These are phyloP conservation scores for Gastrophryne carolinensis DNA, from an alignment of 2,797 vertebrate species.

Conservation along the genomic window DNA sequence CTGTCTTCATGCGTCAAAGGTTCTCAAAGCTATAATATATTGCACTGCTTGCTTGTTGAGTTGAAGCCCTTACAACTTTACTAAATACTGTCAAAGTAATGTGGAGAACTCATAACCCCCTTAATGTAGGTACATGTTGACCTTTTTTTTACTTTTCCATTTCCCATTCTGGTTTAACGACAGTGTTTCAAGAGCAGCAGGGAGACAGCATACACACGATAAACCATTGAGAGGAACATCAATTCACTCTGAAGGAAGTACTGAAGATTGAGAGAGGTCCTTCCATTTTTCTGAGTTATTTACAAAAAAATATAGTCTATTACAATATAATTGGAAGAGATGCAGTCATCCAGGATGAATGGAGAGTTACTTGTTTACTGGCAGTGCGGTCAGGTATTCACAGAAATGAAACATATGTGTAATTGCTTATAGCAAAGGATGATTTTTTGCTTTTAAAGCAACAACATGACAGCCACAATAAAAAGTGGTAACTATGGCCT, in stretches of 20 bases:
- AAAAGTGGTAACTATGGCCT: no score
- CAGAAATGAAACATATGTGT: neutral
- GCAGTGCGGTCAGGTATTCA: neutral
- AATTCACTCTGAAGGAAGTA: slow-evolving; percentile 30
- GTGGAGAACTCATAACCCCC: no score
- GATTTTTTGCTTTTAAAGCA: neutral
- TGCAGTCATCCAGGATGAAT: neutral
- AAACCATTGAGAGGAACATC: slow-evolving; percentile 26
- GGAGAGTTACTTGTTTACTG: slow-evolving; percentile 2
- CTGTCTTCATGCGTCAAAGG: no score
- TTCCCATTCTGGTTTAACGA: neutral
- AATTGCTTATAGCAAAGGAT: neutral
- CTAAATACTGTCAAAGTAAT: no score
- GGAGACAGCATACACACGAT: neutral
- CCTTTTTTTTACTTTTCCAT: slow-evolving; percentile 5
- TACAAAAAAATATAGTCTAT: slow-evolving; percentile 33
- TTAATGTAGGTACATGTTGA: slow-evolving; percentile 26
- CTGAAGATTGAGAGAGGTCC: neutral
- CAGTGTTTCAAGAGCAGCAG: slow-evolving; percentile 2
- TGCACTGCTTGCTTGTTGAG: no score
- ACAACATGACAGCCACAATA: no score
- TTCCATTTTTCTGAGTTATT: slow-evolving; percentile 17
- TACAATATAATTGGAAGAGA: slow-evolving; percentile 24
- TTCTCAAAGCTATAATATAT: no score
- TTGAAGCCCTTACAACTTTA: no score